Base-by-base conservation (phyloP, 2,113 vertebrate species). In the Gambusia affinis region DNA sequence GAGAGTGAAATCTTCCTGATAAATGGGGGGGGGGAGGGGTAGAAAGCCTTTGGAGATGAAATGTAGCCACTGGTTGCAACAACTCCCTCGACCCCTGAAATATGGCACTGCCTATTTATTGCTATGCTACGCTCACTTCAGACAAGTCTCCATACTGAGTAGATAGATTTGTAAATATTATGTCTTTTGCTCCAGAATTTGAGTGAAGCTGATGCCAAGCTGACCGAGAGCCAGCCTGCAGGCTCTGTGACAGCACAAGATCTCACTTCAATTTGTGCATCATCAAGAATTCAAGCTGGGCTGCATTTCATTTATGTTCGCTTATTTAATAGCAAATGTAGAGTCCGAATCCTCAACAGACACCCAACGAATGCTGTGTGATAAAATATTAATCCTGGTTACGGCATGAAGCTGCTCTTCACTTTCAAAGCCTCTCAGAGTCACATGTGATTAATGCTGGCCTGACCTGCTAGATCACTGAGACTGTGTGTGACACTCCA, bases 311-410 rank as follows among this genome's bases (percentile, higher is more conserved):
- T 94, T 95, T 95, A 94, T 96, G 95, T 96, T 96, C 95, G 95
- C 89, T 95, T 94, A 92, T 95, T 95, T 96, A 95, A 94, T 94
- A 89, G 94, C 91, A 85, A 92, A 94, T 84, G 94, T 94, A 85
- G 91, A 94, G 90, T 90, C 95, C 95, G 96, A 97, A 96, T 95
- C 94, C 95, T 97, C 96, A 92, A 94, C 96, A 96, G 96, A 95
- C 96, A 92, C 94, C 96, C 95, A 95, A 95, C 95, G 95, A 95
- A 96, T 96, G 96, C 95, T 95, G 94, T 97, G 94, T 97, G 96
- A 98, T 99, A 94, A 99, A 99, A 98, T 97, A 99, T 99, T 97
- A 96, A 98, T 96, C 92, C 84, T 91, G 92, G 95, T 96, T 97
- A 95, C 95, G 94, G 96, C 95, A 96, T 80, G 95, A 95, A 96